Evolutionary conservation across 2,113 vertebrate genomes (phyloP).

Genomic region (Dromaius novaehollandiae): DNA sequence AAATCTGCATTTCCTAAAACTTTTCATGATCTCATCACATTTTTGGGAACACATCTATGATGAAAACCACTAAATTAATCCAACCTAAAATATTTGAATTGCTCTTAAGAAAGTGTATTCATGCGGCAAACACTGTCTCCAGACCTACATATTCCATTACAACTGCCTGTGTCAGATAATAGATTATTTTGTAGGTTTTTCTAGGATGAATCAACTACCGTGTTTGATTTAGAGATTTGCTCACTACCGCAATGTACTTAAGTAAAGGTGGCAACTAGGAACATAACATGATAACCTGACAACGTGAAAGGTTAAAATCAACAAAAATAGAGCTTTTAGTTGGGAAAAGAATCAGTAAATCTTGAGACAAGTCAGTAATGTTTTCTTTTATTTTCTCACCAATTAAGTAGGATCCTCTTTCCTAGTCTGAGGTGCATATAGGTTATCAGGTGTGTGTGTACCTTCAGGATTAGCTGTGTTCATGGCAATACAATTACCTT

Average conservation of each 20-base stretch:
- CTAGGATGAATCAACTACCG: background rate
- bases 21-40: background rate
- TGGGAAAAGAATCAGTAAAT: constrained; percentile 79
- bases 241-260: constrained; percentile 23
- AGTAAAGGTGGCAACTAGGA: background rate
- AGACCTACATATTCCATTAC: background rate
- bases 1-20: background rate
- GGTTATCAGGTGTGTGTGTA: constrained; percentile 50
- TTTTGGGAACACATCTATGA: background rate
- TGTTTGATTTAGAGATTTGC: constrained; percentile 56
- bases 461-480: constrained; percentile 60
- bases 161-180: background rate
- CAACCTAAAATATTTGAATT: background rate
- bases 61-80: background rate
- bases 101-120: background rate
- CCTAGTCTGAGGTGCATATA: constrained; percentile 45
- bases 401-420: constrained; percentile 76
- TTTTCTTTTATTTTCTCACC: constrained; percentile 77
- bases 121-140: background rate
- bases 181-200: constrained; percentile 24
- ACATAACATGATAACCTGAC: background rate
- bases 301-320: constrained; percentile 71
- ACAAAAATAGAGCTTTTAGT: constrained; percentile 77
- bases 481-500: constrained; percentile 7
- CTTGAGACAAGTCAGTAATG: constrained; percentile 65